phyloP scores from a whole-genome alignment of 35 echinoderm and acorn worm genomes.

The Patiria miniata region DNA sequence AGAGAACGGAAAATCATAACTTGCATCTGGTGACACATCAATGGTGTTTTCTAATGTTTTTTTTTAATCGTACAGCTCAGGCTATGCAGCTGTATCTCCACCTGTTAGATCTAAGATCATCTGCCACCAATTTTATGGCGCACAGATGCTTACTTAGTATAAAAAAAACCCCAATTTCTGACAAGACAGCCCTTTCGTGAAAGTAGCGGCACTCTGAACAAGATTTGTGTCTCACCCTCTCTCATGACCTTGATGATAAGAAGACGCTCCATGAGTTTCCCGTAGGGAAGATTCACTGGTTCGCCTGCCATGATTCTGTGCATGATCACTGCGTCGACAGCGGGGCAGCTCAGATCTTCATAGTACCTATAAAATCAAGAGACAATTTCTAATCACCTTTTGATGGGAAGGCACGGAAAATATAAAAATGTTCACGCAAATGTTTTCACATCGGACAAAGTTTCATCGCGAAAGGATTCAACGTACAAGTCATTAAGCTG shows the following conservation, averaged over 20 bases:
- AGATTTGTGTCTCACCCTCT: background rate
- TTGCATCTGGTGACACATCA: no score
- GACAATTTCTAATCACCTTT: background rate
- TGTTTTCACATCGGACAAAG: background rate
- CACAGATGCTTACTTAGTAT: no score
- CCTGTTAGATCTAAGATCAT: no score
- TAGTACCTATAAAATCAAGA: conserved; percentile 56
- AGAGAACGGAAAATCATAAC: no score
- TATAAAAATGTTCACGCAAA: background rate
- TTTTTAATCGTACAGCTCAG: no score
- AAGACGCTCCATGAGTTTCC: conserved; percentile 79
- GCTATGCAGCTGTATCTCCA: no score
- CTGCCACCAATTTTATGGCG: no score
- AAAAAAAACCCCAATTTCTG: no score
- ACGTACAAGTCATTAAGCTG: background rate
- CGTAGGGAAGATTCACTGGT: conserved; percentile 53
- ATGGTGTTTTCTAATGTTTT: no score
- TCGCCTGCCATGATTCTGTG: conserved; percentile 48
- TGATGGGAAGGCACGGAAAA: background rate
- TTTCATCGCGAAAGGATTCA: background rate
- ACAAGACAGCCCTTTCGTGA: no score
- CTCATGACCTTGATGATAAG: conserved; percentile 46
- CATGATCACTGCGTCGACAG: conserved; percentile 40
- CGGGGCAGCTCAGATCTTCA: conserved; percentile 60
- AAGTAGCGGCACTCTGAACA: no score